These are phyloP conservation scores for Vipera ursinii DNA, from an alignment of 2,797 vertebrate genomes.

Conservation along the genomic window DNA sequence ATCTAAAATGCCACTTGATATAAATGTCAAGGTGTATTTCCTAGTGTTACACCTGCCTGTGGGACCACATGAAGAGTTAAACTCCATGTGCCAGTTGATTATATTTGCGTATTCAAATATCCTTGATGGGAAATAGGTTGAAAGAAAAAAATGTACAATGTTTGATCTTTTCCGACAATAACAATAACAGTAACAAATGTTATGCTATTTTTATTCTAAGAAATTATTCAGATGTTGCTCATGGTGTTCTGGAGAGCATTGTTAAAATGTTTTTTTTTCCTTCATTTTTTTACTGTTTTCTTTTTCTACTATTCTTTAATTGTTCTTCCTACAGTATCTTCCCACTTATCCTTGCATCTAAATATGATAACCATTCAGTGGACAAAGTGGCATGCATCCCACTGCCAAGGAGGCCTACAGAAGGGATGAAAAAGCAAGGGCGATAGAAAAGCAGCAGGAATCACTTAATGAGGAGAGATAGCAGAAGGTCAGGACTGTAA, in stretches of 20 bases:
- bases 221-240: neutral
- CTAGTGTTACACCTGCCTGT: neutral
- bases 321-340: neutral
- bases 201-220: neutral
- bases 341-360: conserved; percentile 12
- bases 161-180: neutral
- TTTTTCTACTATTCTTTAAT: neutral
- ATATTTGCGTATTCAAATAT: neutral
- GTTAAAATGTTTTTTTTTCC: accelerated
- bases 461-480: conserved; percentile 46
- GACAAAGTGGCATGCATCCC: conserved; percentile 39
- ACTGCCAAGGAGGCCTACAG: conserved; percentile 37
- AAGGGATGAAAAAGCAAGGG: conserved; percentile 43
- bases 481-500: conserved; percentile 35
- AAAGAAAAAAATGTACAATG: neutral
- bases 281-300: neutral
- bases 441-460: conserved; percentile 38
- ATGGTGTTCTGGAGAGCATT: neutral
- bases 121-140: neutral
- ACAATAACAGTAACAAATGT: neutral
- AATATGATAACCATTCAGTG: conserved; percentile 21
- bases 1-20: neutral
- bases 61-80: neutral
- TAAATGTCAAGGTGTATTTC: neutral
- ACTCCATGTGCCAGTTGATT: neutral